A percentile compares a stretch with the other conserved stretches of the same genome.
These are phyloP conservation scores for Drosophila putrida DNA, from an alignment of 2,888 invertebrate species.

Conservation along the genomic window DNA sequence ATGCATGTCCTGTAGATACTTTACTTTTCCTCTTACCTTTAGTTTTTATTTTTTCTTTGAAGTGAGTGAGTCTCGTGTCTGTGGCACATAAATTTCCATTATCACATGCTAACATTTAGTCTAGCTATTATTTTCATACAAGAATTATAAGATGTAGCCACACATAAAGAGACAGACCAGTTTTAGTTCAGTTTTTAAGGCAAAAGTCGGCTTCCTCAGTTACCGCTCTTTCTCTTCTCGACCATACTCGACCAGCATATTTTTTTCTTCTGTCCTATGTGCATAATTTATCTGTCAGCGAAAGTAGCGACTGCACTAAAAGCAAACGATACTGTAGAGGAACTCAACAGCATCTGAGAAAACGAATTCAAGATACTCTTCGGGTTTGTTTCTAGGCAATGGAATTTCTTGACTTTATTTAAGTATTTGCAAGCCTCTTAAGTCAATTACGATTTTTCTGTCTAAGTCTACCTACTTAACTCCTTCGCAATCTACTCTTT, in stretches of 20 bases:
- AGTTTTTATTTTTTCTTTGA: background rate
- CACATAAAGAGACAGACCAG: conserved; percentile 19
- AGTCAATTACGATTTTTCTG: too few relatives aligned
- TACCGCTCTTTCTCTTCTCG: conserved; percentile 5
- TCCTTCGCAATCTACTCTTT: too few relatives aligned
- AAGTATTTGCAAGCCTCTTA: too few relatives aligned
- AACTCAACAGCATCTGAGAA: background rate
- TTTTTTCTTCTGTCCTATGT: conserved; percentile 49
- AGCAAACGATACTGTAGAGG: conserved; percentile 3
- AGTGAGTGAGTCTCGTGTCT: conserved; percentile 50
- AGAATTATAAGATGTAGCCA: conserved; percentile 74
- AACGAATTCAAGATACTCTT: conserved; percentile 1
- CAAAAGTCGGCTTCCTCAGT: conserved; percentile 7
- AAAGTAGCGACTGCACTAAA: conserved; percentile 54
- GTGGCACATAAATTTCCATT: conserved; percentile 76
- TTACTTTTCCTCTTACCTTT: conserved; percentile 1
- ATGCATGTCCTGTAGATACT: conserved; percentile 46
- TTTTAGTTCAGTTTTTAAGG: conserved; percentile 1
- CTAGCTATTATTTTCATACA: conserved; percentile 73
- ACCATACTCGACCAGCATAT: conserved; percentile 50
- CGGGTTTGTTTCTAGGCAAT: background rate
- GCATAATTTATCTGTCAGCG: conserved; percentile 74
- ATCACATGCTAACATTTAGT: conserved; percentile 76
- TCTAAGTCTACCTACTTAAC: too few relatives aligned
- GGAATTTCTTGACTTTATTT: background rate